Conservation (phyloP, 2,888 invertebrate genomes). For the Nomada ferruginata region DNA sequence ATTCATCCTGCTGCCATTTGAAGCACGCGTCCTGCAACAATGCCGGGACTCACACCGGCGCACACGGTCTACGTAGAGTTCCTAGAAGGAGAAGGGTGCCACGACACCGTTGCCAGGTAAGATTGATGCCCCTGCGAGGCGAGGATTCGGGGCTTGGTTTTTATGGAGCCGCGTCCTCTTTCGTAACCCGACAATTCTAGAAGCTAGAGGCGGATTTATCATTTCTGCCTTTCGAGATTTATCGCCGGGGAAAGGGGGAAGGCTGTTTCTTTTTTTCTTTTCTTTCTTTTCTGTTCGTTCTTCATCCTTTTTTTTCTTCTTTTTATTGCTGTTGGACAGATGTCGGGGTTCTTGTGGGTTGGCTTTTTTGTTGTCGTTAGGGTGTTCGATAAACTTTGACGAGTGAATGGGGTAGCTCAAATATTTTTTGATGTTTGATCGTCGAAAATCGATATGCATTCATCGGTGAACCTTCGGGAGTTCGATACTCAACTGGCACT, state of each 20-base stretch:
- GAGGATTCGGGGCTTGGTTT: conserved; percentile 42
- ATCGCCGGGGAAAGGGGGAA: conserved; percentile 4
- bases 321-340: conserved; percentile 22
- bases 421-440: not conserved
- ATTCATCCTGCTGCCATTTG: conserved; percentile 78
- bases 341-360: not conserved
- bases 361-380: conserved; percentile 7
- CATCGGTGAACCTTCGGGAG: too few species aligned
- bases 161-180: conserved; percentile 38
- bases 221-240: conserved; percentile 40
- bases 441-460: not conserved
- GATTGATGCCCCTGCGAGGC: conserved; percentile 54
- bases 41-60: conserved; percentile 65
- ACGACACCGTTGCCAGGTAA: conserved; percentile 80
- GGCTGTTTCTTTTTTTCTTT: too few species aligned
- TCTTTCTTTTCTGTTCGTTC: conserved; percentile 3
- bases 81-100: conserved; percentile 79
- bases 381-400: conserved; percentile 2
- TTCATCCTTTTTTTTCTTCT: not conserved
- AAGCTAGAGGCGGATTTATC: conserved; percentile 55
- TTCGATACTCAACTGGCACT: too few species aligned
- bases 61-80: conserved; percentile 73
- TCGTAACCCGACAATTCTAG: conserved; percentile 52
- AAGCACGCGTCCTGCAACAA: conserved; percentile 73
- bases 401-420: conserved; percentile 12